Evolutionary conservation across 2,888 invertebrate species (phyloP).

Genomic region (Archaeoteleia sp.): DNA sequence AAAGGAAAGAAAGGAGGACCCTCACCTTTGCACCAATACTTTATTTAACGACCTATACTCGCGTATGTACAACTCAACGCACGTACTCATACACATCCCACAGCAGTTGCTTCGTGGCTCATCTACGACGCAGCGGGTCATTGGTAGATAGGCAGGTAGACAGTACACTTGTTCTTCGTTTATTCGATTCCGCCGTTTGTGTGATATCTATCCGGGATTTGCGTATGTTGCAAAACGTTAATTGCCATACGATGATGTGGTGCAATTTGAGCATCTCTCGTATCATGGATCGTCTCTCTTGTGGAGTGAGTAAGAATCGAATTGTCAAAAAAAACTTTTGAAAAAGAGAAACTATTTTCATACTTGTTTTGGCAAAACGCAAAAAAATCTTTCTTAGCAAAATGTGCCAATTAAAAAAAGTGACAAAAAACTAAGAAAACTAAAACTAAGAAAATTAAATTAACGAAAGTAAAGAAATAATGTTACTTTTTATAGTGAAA

Average conservation of each 20-base stretch:
- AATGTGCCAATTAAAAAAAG: too few relatives aligned
- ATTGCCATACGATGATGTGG: slow-evolving; percentile 32
- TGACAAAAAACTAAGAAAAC: too few relatives aligned
- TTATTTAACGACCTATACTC: slow-evolving; percentile 24
- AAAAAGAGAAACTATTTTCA: too few relatives aligned
- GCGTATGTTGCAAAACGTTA: slow-evolving; percentile 22
- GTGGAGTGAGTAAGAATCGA: slow-evolving; percentile 59
- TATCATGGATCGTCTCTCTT: slow-evolving; percentile 51
- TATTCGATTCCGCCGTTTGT: slow-evolving; percentile 30
- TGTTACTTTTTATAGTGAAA: too few relatives aligned
- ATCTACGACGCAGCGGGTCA: slow-evolving; percentile 47
- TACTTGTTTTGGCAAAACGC: too few relatives aligned
- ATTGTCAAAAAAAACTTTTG: too few relatives aligned
- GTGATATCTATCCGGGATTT: slow-evolving; percentile 11
- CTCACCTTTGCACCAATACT: slow-evolving; percentile 32
- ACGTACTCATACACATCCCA: slow-evolving; percentile 44
- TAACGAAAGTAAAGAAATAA: too few relatives aligned
- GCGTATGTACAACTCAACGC: slow-evolving; percentile 15
- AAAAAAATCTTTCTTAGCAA: too few relatives aligned
- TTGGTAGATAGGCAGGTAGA: slow-evolving; percentile 52
- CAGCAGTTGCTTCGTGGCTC: slow-evolving; percentile 41
- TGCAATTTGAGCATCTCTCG: slow-evolving; percentile 21
- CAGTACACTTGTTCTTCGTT: slow-evolving; percentile 46
- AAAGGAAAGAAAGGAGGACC: slow-evolving; percentile 29
- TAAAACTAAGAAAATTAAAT: too few relatives aligned